These are phyloP conservation scores for Brachynemurus nebulosus DNA, from an alignment of 2,888 invertebrate species.

Conservation along the genomic window DNA sequence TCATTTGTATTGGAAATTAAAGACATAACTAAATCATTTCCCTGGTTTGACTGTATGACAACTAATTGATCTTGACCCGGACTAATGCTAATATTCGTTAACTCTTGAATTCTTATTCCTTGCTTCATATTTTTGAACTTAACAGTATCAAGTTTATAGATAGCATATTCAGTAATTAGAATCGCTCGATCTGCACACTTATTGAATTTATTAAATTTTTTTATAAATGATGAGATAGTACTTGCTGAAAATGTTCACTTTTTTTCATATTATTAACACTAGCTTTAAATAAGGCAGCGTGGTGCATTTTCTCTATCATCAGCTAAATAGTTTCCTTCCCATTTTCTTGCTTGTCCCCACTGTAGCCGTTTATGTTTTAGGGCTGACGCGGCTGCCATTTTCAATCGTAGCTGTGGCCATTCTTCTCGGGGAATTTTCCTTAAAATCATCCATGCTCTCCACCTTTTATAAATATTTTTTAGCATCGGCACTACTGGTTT, in stretches of 20 bases:
- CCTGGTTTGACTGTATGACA: slow-evolving; percentile 71
- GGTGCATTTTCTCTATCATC: slow-evolving; percentile 52
- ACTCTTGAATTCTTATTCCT: slow-evolving; percentile 65
- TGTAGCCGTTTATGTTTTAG: slow-evolving; percentile 48
- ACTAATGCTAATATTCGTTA: slow-evolving; percentile 75
- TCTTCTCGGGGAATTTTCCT: slow-evolving; percentile 63
- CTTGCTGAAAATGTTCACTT: slow-evolving; percentile 44
- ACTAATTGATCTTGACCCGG: slow-evolving; percentile 78
- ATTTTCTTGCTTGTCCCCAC: slow-evolving; percentile 65
- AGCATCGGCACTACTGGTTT: slow-evolving; percentile 45
- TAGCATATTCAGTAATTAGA: slow-evolving; percentile 66
- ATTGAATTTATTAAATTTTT: slow-evolving; percentile 53
- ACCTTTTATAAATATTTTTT: slow-evolving; percentile 53
- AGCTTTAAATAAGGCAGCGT: slow-evolving; percentile 46
- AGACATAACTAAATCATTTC: slow-evolving; percentile 83
- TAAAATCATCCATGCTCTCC: slow-evolving; percentile 83
- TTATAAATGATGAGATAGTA: slow-evolving; percentile 50
- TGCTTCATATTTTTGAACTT: slow-evolving; percentile 82
- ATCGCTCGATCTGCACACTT: slow-evolving; percentile 71
- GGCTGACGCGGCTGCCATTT: slow-evolving; percentile 61
- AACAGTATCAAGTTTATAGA: slow-evolving; percentile 76
- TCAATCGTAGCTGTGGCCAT: slow-evolving; percentile 76
- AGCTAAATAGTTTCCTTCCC: slow-evolving; percentile 74
- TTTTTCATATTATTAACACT: slow-evolving; percentile 54
- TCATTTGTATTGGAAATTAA: slow-evolving; percentile 38